Conservation (phyloP, 2,797 vertebrate species). For the Pseudopleuronectes americanus region DNA sequence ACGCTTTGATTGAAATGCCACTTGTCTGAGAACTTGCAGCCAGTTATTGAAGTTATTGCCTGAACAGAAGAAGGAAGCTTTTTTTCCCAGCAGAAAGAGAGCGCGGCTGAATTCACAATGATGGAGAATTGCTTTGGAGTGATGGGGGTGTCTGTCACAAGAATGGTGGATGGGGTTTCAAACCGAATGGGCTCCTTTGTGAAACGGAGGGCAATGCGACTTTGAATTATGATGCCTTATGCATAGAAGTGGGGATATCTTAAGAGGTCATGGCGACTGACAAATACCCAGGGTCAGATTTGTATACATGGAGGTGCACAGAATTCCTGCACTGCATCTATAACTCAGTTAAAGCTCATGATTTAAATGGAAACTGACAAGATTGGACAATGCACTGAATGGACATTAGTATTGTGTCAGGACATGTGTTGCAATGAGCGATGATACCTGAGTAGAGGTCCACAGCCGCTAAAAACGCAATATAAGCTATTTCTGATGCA, state of each 20-base stretch:
- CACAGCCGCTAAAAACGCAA: not conserved
- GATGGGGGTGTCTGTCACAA: conserved; percentile 60
- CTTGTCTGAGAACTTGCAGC: conserved; percentile 57
- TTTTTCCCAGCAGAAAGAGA: conserved; percentile 65
- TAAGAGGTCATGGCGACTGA: conserved; percentile 34
- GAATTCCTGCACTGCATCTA: conserved; percentile 9
- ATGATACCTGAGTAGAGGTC: too few species aligned
- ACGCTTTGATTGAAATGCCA: conserved; percentile 66
- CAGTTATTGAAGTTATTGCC: conserved; percentile 62
- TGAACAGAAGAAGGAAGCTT: conserved; percentile 66
- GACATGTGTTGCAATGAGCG: not conserved
- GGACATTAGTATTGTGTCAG: not conserved
- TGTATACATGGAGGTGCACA: conserved; percentile 27
- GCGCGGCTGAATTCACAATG: conserved; percentile 62
- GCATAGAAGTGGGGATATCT: conserved; percentile 44
- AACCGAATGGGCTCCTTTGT: conserved; percentile 61
- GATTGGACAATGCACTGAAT: not conserved
- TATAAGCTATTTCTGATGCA: not conserved
- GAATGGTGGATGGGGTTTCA: conserved; percentile 61
- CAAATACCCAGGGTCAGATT: conserved; percentile 44
- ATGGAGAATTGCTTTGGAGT: conserved; percentile 59
- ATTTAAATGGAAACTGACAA: not conserved
- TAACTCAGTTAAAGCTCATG: conserved; percentile 20
- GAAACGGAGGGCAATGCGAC: conserved; percentile 55
- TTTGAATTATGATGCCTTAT: conserved; percentile 60